A percentile compares a stretch with the other conserved stretches of the same genome.
phyloP scores from a whole-genome alignment of 2,113 vertebrate species.

The Ursus arctos region DNA sequence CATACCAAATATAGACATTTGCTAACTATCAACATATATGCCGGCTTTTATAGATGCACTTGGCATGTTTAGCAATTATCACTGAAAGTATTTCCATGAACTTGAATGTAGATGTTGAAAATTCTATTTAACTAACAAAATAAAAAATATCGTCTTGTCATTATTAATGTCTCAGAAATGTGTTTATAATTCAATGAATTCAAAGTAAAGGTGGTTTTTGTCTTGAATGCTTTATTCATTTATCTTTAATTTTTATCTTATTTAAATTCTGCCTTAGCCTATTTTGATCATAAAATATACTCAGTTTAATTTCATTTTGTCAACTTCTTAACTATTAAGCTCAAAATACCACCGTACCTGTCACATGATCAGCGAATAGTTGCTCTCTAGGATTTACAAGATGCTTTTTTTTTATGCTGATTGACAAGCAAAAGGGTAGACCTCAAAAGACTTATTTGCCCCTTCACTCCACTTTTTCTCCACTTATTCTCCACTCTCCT shows the following conservation, averaged over 20 bases:
- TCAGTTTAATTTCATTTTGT: not conserved
- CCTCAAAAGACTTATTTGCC: not conserved
- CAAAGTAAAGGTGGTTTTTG: constrained; percentile 46
- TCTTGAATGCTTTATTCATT: constrained; percentile 34
- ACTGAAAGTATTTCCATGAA: constrained; percentile 76
- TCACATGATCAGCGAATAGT: not conserved
- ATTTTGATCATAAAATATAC: not conserved
- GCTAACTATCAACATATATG: constrained; percentile 76
- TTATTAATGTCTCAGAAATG: constrained; percentile 55
- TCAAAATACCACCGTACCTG: not conserved
- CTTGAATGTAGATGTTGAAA: constrained; percentile 69
- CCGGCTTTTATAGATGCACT: constrained; percentile 71
- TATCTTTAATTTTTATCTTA: constrained; percentile 51
- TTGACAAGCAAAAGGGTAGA: not conserved
- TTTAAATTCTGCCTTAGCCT: constrained; percentile 34
- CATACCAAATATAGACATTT: constrained; percentile 78
- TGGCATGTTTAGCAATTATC: constrained; percentile 78
- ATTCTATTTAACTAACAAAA: constrained; percentile 68
- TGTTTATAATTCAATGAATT: constrained; percentile 59
- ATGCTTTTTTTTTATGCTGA: not conserved
- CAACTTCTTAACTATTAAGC: not conserved
- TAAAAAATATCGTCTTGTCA: constrained; percentile 69
- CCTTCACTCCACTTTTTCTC: not conserved
- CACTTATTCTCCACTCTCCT: not conserved
- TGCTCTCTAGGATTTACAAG: not conserved